Conservation (phyloP, 2,113 vertebrate species). For the Thermophis baileyi region DNA sequence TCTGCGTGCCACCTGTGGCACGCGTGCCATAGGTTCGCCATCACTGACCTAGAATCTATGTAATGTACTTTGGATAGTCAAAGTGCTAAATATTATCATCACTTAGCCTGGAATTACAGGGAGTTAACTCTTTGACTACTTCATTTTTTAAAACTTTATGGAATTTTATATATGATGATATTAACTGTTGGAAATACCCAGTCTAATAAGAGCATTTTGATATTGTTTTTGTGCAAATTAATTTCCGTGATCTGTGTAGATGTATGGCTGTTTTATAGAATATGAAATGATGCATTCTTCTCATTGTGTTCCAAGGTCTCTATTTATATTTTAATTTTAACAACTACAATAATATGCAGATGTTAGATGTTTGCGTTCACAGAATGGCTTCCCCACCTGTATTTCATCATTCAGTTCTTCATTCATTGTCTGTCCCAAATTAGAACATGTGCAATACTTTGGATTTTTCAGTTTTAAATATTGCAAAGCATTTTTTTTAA, state of each 20-base stretch:
- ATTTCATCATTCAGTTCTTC: conserved; percentile 1
- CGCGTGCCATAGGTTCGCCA: too few relatives aligned
- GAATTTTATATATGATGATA: background rate
- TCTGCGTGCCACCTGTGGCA: too few relatives aligned
- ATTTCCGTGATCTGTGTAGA: background rate
- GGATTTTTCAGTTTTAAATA: background rate
- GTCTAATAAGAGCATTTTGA: background rate
- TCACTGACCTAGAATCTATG: background rate
- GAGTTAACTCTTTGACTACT: background rate
- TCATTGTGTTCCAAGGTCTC: background rate
- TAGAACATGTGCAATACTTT: background rate
- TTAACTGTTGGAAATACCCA: background rate
- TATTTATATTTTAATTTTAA: background rate
- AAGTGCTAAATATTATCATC: background rate
- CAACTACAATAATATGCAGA: background rate
- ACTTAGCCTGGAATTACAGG: background rate
- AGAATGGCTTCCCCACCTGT: background rate
- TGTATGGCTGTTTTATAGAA: background rate
- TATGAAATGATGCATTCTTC: background rate
- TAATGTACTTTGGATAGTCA: background rate
- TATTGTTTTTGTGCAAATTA: background rate
- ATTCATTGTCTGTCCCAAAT: background rate
- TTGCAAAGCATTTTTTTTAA: background rate
- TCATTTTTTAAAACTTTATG: background rate
- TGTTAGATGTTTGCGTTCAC: background rate